phyloP scores from a whole-genome alignment of 2,888 invertebrate species.

The Catonia carolina region DNA sequence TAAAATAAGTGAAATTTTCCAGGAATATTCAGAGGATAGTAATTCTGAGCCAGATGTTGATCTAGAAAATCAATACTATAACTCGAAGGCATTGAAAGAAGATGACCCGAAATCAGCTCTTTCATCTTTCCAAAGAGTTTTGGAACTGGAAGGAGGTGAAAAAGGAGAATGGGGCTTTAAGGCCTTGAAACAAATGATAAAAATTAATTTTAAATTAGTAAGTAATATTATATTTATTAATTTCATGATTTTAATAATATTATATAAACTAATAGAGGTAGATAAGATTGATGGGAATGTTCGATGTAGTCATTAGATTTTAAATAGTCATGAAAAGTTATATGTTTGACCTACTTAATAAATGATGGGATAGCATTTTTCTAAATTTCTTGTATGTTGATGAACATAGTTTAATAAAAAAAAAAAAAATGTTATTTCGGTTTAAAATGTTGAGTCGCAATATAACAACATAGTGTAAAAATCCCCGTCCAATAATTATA shows the following conservation, averaged over 20 bases:
- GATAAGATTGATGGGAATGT: background rate
- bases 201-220: conserved; percentile 96
- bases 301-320: background rate
- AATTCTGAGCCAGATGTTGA: conserved; percentile 99
- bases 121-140: conserved; percentile 88
- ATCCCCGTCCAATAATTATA: too few relatives aligned
- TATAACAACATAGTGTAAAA: too few relatives aligned
- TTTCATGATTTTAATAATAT: too few relatives aligned
- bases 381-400: too few relatives aligned
- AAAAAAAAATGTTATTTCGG: too few relatives aligned
- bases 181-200: conserved; percentile 99
- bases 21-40: conserved; percentile 99
- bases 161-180: conserved; percentile 99
- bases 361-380: too few relatives aligned
- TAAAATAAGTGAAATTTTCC: too few relatives aligned
- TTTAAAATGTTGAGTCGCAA: too few relatives aligned
- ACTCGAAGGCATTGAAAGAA: conserved; percentile 96
- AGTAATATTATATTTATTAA: too few relatives aligned
- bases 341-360: too few relatives aligned
- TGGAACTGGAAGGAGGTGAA: conserved; percentile 94
- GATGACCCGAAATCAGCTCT: conserved; percentile 89
- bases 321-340: background rate
- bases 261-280: too few relatives aligned
- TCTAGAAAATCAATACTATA: conserved; percentile 99
- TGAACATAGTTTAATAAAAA: too few relatives aligned